These are phyloP conservation scores for Himalopsyche japonica DNA, from an alignment of 2,888 invertebrate genomes.

Conservation along the genomic window DNA sequence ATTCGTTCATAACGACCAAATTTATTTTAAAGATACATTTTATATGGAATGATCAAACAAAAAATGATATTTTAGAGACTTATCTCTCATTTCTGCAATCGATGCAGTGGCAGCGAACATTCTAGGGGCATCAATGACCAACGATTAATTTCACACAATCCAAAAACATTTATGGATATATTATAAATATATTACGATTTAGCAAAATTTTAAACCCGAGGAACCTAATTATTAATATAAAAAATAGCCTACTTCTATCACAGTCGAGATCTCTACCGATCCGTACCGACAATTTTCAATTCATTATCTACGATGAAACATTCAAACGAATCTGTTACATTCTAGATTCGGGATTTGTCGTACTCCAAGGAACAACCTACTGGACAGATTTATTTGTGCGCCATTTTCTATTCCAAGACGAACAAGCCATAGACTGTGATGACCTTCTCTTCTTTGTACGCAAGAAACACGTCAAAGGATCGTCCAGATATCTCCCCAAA, in stretches of 20 bases:
- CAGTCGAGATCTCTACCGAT: not conserved
- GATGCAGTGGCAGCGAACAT: not conserved
- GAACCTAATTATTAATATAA: not conserved
- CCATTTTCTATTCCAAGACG: conserved; percentile 90
- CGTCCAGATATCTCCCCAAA: conserved; percentile 85
- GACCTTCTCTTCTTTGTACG: conserved; percentile 96
- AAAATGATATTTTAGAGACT: not conserved
- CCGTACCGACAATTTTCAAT: not conserved
- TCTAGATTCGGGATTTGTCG: conserved; percentile 87
- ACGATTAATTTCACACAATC: not conserved
- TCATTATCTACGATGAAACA: not conserved
- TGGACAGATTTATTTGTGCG: conserved; percentile 95
- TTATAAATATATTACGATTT: not conserved
- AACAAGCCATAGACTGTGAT: conserved; percentile 87
- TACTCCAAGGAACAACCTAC: conserved; percentile 90
- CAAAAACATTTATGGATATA: not conserved
- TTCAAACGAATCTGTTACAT: conserved; percentile 33
- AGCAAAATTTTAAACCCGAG: not conserved
- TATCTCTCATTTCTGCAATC: not conserved
- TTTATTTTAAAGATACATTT: not conserved
- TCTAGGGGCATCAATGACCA: not conserved
- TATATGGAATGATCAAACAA: not conserved
- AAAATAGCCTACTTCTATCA: not conserved
- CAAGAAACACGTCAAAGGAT: conserved; percentile 86
- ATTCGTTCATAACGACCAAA: not conserved